Base-by-base conservation (phyloP, 2,797 vertebrate genomes). In the Alectoris magna region DNA sequence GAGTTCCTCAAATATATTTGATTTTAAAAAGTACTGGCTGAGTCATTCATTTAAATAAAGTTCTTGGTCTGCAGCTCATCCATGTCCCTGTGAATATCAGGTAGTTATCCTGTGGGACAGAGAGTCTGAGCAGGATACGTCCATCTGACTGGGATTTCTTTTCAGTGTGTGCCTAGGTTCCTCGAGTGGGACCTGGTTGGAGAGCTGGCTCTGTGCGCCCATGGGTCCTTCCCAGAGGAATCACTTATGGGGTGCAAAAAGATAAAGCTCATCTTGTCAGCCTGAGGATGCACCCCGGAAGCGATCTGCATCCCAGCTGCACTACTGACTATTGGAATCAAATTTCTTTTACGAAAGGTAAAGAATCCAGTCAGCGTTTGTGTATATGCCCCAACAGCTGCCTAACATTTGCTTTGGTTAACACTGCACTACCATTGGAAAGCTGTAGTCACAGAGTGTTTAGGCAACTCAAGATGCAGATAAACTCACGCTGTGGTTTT, bases 191-290 rank as follows among this genome's bases (percentile, higher is more conserved):
- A 77, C 21, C 8, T 24, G 36, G 6, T 10, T 0, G 1, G 29
- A 48, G 39, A 12, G 16, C 15, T 71, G 31, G 1, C 27, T 58
- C 82, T 2, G 1, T 39, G 36, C 0, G 0, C 31, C 27, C 34
- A 6, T 6, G 10, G 60, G 51, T 81, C 29, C 56, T 81, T 66
- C 49, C n/a, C 17, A 36, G 21, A 77, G 44, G 27, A 88, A 56
- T 13, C 62, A 60, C 43, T 55, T 51, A 34, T 38, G 23, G 13
- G 16, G 24, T 84, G 17, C 10, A 58, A 60, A 71, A 84, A 58
- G 22, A 16, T 41, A 71, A 39, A 17, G 0, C 48, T 70, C 48
- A 16, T 53, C 10, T 70, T 21, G 23, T 58, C 49, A 72, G 11
- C 34, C 59, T 79, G 29, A 41, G 24, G 69, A 41, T 7, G 10